Evolutionary conservation across 2,888 invertebrate genomes (phyloP), one percentile per base, ranked within the genome.

Genomic region (Plemyria rubiginata): DNA sequence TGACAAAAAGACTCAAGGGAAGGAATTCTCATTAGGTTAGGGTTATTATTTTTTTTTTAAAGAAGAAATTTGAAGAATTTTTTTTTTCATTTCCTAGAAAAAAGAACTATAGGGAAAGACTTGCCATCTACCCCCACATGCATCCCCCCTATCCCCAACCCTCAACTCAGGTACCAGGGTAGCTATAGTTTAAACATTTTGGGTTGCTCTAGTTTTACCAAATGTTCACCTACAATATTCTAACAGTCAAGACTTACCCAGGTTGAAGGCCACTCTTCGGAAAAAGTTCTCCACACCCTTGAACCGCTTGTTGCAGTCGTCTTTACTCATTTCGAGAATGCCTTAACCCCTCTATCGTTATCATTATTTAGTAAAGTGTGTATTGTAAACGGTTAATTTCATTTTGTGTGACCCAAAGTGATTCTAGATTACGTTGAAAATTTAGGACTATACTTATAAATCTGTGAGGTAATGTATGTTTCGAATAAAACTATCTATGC

Each of bases 281-380:
- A 92, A 74, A 68, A 91, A 89, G 62, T 81, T 86, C 71, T 91
- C 92, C 41, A 90, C 73, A 12, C 87, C 90, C 70, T 92, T 92
- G 66, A 86, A 91, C 5, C 85, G 77, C 59, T 78, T 79, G 53
- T 74, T 81, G 65, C 70, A 67, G 54, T 75, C 65, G 51, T 75
- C 73, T 45, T 60, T 70, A 69, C 74, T 77, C 85, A 84, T 85
- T 59, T 67, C 60, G 45, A 38, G 9, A 55, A 36, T 29, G 12
- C 32, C 36, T 38, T 36, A n/a, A 48, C 22, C 38, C 15, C 40
- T 48, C 45, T 2, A 45, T 11, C 45, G 16, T 45, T 11, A 45
- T 45, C 22, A 22, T 22, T 22, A 22, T 22, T 22, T 22, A 22
- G 2, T 22, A 22, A 22, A 22, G 22, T 22, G 22, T 22, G 22